These are phyloP conservation scores for Scolopax bukidnonensis DNA, from an alignment of 2,797 vertebrate genomes.

Conservation along the genomic window DNA sequence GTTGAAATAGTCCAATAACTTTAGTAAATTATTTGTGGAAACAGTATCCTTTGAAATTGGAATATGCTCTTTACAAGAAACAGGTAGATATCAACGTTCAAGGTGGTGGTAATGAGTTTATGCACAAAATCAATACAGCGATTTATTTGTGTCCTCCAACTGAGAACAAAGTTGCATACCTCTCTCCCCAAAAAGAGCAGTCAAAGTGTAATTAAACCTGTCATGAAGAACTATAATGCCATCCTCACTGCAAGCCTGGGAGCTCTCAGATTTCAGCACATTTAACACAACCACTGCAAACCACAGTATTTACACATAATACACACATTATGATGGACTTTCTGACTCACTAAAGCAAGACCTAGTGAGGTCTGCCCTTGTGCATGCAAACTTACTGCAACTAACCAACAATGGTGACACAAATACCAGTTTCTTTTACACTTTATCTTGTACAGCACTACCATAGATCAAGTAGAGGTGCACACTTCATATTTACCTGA, in stretches of 20 bases:
- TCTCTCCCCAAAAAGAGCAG: constrained; percentile 22
- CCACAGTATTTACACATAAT: neutral
- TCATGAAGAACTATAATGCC: constrained; percentile 12
- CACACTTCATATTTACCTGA: neutral
- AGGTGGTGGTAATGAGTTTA: constrained; percentile 52
- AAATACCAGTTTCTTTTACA: neutral
- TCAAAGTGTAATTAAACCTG: constrained; percentile 54
- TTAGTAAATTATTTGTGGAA: constrained; percentile 49
- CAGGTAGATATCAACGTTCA: constrained; percentile 30
- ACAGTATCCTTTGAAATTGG: constrained; percentile 36
- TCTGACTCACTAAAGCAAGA: neutral
- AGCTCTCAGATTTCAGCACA: neutral
- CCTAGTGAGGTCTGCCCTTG: neutral
- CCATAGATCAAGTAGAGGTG: neutral
- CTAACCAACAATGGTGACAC: neutral
- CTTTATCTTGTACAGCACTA: neutral
- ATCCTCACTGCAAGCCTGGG: constrained; percentile 40
- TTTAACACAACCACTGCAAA: neutral
- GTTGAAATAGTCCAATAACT: constrained; percentile 36
- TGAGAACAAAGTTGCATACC: neutral
- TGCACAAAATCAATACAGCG: constrained; percentile 53
- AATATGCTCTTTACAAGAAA: constrained; percentile 2
- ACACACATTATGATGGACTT: neutral
- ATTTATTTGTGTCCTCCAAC: constrained; percentile 42
- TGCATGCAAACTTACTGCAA: neutral